Base-by-base conservation (phyloP, 2,888 invertebrate species). In the Drosophila lutescens region DNA sequence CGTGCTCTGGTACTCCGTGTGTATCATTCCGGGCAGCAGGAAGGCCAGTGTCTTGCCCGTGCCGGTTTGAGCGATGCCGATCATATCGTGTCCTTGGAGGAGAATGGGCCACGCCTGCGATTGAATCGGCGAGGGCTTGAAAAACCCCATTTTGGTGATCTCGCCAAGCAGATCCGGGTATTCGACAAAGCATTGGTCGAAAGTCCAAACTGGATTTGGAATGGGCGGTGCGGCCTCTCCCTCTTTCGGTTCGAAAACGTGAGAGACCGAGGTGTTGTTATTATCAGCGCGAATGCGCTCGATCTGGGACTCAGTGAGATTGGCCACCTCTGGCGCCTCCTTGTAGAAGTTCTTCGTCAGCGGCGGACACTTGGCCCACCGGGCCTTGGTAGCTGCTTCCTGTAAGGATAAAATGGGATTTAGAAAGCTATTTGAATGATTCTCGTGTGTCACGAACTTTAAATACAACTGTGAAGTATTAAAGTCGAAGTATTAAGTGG, bases 1-100 rank as follows among this genome's bases (percentile, higher is more conserved):
- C n/a, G 93, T 93, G 26, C 94, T 93, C 91, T 99, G 99, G 1
- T 95, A 95, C 76, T 98, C 97, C 70, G 98, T 98, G 90, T 99
- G 98, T 78, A 99, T 96, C 80, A 99, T 93, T 12, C 98, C 98
- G 9, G 99, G 99, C 58, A 99, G 91, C 1, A 98, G 93, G 89
- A 98, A 99, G 0, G 98, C 99, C 62, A 99, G 93, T 0, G 99
- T 99, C 93, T 99, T 99, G 0, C 98, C 98, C 17, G 97, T 97
- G 61, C 97, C 97, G 7, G 98, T 98, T 93, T 98, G 98, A 0
- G 99, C 99, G 77, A 99, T 98, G 9, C 99, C 99, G 91, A 99
- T 98, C 90, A 99, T 92, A 92, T 99, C 99, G 89, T 96, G 95
- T 0, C 99, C 99, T 86, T 95, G 95, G 44, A 99, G 92, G 0